Base-by-base conservation (phyloP, 2,113 vertebrate genomes). In the Cnemophilus loriae region DNA sequence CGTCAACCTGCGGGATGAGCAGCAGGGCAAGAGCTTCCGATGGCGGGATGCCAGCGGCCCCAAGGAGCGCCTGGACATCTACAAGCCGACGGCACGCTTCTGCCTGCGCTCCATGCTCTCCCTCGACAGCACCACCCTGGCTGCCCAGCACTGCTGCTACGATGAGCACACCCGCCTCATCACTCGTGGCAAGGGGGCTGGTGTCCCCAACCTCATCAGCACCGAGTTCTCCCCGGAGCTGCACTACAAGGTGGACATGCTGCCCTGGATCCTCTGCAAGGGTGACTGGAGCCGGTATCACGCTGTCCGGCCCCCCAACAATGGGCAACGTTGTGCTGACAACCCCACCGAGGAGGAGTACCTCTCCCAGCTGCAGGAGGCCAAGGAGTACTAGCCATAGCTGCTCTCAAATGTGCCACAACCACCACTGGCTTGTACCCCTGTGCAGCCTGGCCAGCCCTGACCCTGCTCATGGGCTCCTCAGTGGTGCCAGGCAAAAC, bases 201-300 rank as follows among this genome's bases (percentile, higher is more conserved):
- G 99, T 0, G 98, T 98, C 4, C 99, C 99, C 4, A 98, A 99
- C 97, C 98, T 99, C 37, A 98, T 99, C 96, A 99, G 99, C 97
- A 98, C 98, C 0, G 98, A 99, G 95, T 98, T 99, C 97, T 99
- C 99, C 1, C 99, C 98, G 0, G 98, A 99, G 97, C 98, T 99
- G 89, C 99, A 99, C 97, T 99, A 99, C 97, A 99, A 99, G 84
- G 98, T 99, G 82, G 99, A 99, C 90, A 99, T 97, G 88, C 95
- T 99, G 95, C 99, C 99, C 11, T 99, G 99, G 99, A 99, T 99
- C 96, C 98, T 99, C 61, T 99, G 99, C 97, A 99, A 99, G 90
- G 99, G 99, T 0, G 99, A 99, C 98, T 99, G 99, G 99, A 99
- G 99, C 96, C 98, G 98, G 32, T 99, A 99, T 94, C 99, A 99